A percentile compares a stretch with the other conserved stretches of the same genome.
phyloP scores from a whole-genome alignment of 2,797 vertebrate genomes.

The Fistularia commersonii region DNA sequence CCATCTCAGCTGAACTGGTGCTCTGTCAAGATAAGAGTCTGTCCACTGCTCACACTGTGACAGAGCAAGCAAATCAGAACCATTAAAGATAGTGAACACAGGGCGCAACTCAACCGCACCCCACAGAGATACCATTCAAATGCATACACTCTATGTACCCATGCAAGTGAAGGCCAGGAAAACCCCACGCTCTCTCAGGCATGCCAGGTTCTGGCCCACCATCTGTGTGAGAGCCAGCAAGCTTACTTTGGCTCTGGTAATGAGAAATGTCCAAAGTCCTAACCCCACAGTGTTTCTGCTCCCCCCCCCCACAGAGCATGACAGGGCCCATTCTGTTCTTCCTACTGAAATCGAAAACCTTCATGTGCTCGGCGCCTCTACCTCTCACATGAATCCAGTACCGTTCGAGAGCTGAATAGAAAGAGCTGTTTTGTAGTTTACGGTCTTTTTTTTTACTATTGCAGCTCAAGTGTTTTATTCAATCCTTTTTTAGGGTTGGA shows the following conservation, averaged over 20 bases:
- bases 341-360: conserved; percentile 2
- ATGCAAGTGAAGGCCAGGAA: conserved; percentile 22
- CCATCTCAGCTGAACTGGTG: conserved; percentile 12
- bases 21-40: conserved; percentile 32
- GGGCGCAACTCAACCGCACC: not conserved
- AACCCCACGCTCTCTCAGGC: conserved; percentile 8
- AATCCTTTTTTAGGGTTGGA: not conserved
- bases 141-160: conserved; percentile 21
- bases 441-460: not conserved
- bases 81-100: conserved; percentile 9
- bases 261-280: conserved; percentile 11
- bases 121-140: conserved; percentile 6
- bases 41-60: conserved; percentile 1
- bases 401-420: no score
- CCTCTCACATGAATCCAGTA: no score
- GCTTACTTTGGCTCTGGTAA: conserved; percentile 35
- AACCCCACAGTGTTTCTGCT: conserved; percentile 7
- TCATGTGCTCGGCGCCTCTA: no score
- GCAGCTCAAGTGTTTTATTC: not conserved
- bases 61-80: not conserved
- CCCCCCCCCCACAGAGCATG: conserved; percentile 6
- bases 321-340: conserved; percentile 22
- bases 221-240: conserved; percentile 20
- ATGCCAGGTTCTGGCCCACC: conserved; percentile 15
- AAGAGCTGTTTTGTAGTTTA: no score